A percentile compares a stretch with the other conserved stretches of the same genome.
phyloP scores from a whole-genome alignment of 2,113 vertebrate genomes.

The Campylomormyrus numenius region DNA sequence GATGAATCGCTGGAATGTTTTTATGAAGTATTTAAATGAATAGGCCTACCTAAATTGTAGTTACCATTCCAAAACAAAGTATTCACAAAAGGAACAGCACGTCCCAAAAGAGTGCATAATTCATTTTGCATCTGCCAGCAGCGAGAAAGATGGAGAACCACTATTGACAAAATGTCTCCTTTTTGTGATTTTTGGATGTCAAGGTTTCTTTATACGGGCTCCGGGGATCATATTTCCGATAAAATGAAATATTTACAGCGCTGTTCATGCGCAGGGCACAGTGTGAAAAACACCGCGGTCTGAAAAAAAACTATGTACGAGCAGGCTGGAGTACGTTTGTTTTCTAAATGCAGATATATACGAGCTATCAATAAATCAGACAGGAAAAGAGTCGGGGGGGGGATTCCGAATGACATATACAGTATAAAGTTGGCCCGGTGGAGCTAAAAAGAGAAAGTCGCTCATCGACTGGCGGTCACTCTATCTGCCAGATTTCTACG shows the following conservation, averaged over 20 bases:
- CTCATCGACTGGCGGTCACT: constrained; percentile 4
- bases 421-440: not conserved
- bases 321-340: not conserved
- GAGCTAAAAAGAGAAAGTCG: not conserved
- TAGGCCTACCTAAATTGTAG: not conserved
- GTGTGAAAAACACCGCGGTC: not conserved
- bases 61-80: not conserved
- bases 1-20: not conserved
- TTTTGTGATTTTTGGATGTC: not conserved
- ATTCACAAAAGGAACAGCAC: not conserved
- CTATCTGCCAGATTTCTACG: constrained; percentile 5
- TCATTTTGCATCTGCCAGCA: not conserved
- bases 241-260: constrained; percentile 6
- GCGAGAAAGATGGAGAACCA: not conserved
- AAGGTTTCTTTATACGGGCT: not conserved
- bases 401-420: constrained; percentile 4
- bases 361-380: not conserved
- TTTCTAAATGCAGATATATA: not conserved
- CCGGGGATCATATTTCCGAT: not conserved
- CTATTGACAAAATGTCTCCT: not conserved
- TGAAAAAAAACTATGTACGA: not conserved
- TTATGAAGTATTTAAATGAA: not conserved
- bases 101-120: not conserved
- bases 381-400: not conserved
- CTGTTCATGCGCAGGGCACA: not conserved